A percentile compares a stretch with the other conserved stretches of the same genome.
phyloP scores from a whole-genome alignment of 2,113 vertebrate genomes.

The Phyllopteryx taeniolatus region DNA sequence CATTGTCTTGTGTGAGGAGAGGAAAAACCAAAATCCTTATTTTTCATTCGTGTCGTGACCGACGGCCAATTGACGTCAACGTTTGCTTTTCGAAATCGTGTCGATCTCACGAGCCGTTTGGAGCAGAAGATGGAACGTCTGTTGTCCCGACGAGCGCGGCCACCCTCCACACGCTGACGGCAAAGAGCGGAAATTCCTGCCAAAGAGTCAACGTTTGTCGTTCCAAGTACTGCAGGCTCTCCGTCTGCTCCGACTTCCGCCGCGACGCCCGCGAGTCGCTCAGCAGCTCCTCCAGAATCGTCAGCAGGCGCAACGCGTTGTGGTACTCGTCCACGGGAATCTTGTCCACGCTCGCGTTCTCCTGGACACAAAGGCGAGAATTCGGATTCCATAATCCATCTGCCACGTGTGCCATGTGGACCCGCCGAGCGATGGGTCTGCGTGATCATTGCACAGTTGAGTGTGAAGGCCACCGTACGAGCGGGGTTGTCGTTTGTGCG shows the following conservation, averaged over 20 bases:
- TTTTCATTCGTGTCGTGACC: too few species aligned
- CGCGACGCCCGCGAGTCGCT: background rate
- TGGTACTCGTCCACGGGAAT: constrained; percentile 6
- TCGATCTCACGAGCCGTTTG: background rate
- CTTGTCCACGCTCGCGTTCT: background rate
- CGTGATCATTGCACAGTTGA: too few species aligned
- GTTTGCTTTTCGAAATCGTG: too few species aligned
- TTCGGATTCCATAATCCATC: background rate
- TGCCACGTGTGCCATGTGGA: background rate
- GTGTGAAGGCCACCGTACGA: too few species aligned
- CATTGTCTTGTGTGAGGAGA: too few species aligned
- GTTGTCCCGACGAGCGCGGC: background rate
- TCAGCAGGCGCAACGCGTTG: background rate
- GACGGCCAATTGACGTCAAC: too few species aligned
- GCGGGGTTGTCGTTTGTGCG: too few species aligned
- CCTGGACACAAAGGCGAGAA: background rate
- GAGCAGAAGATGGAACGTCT: background rate
- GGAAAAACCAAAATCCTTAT: too few species aligned
- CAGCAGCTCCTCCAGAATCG: background rate
- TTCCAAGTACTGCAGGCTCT: background rate
- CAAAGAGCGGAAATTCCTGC: constrained; percentile 1
- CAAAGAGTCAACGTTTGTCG: background rate
- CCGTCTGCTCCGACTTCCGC: background rate
- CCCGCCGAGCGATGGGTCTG: too few species aligned
- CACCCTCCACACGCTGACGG: background rate